Evolutionary conservation across 92 coral and sea anemone genomes (phyloP).

Genomic region (Virgularia gustaviana): DNA sequence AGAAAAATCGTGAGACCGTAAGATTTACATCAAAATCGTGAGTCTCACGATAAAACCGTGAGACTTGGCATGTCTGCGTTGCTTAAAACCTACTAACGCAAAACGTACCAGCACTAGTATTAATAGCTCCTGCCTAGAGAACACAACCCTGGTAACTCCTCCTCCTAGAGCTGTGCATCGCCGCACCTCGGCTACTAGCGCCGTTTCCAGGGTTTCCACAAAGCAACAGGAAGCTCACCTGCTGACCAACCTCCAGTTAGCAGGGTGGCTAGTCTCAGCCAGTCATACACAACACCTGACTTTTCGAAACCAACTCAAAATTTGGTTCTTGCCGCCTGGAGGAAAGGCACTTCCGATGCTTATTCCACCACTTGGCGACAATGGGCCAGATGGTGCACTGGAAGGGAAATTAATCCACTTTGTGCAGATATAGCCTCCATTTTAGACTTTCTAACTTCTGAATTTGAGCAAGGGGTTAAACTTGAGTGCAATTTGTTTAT

Average conservation of each 20-base stretch:
- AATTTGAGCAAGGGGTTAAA: conserved; percentile 51
- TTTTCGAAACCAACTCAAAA: conserved; percentile 51
- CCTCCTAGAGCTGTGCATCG: conserved; percentile 49
- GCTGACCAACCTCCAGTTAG: conserved; percentile 36
- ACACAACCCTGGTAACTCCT: conserved; percentile 42
- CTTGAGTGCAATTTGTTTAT: too few relatives aligned
- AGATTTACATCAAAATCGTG: too few relatives aligned
- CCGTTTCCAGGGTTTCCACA: conserved; percentile 33
- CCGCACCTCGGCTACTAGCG: conserved; percentile 46
- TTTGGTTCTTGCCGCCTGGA: conserved; percentile 57
- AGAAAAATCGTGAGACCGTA: too few relatives aligned
- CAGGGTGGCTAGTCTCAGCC: conserved; percentile 61
- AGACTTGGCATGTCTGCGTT: too few relatives aligned
- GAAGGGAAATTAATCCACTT: conserved; percentile 48
- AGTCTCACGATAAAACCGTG: too few relatives aligned
- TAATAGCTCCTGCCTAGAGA: conserved; percentile 35
- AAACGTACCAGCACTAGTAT: conserved; percentile 22
- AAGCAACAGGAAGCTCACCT: conserved; percentile 40
- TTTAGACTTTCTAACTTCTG: conserved; percentile 46
- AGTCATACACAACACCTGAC: conserved; percentile 46
- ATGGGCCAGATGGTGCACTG: conserved; percentile 59
- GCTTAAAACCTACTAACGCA: conserved; percentile 33
- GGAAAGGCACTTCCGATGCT: conserved; percentile 34
- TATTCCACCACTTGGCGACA: conserved; percentile 55
- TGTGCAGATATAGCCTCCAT: conserved; percentile 45